phyloP scores from a whole-genome alignment of 1,140 invertebrate genomes.

The Olivierus martensii region DNA sequence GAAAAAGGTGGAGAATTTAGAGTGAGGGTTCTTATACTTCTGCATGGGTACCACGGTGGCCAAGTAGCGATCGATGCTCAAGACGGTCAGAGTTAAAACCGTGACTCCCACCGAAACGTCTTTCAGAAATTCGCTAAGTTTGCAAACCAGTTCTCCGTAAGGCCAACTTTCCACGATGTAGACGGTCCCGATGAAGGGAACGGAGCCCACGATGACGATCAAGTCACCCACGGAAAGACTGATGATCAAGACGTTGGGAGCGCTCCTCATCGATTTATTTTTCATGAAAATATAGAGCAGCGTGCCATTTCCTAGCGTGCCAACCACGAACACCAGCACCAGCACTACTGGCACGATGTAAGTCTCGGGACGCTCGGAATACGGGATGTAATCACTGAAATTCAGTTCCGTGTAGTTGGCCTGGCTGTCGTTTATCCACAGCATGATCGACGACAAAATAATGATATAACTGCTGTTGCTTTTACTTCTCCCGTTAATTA shows the following conservation, averaged over 20 bases:
- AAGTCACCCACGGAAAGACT: slow-evolving; percentile 64
- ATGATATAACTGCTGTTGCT: too few relatives aligned
- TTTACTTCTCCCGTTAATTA: too few relatives aligned
- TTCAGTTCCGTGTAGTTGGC: not conserved
- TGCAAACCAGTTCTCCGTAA: slow-evolving; percentile 56
- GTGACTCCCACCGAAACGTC: slow-evolving; percentile 83
- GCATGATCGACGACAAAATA: too few relatives aligned
- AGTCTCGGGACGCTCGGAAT: slow-evolving; percentile 55
- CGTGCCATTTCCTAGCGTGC: slow-evolving; percentile 73
- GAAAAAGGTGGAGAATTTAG: slow-evolving; percentile 34
- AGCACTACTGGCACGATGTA: slow-evolving; percentile 74
- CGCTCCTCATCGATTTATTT: slow-evolving; percentile 66
- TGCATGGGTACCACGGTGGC: slow-evolving; percentile 68
- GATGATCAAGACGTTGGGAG: slow-evolving; percentile 77
- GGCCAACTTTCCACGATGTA: slow-evolving; percentile 78
- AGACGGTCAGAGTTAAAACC: slow-evolving; percentile 76
- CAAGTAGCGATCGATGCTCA: slow-evolving; percentile 74
- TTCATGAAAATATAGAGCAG: slow-evolving; percentile 67
- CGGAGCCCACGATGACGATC: slow-evolving; percentile 50
- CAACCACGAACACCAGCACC: slow-evolving; percentile 69
- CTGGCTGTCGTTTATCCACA: not conserved
- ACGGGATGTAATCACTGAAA: slow-evolving; percentile 46
- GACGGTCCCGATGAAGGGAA: slow-evolving; percentile 60
- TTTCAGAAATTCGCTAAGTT: slow-evolving; percentile 67
- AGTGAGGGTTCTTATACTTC: slow-evolving; percentile 37